Evolutionary conservation across 1,140 invertebrate species (phyloP), one percentile per base, ranked within the genome.

Genomic region (Melanaphis sacchari): DNA sequence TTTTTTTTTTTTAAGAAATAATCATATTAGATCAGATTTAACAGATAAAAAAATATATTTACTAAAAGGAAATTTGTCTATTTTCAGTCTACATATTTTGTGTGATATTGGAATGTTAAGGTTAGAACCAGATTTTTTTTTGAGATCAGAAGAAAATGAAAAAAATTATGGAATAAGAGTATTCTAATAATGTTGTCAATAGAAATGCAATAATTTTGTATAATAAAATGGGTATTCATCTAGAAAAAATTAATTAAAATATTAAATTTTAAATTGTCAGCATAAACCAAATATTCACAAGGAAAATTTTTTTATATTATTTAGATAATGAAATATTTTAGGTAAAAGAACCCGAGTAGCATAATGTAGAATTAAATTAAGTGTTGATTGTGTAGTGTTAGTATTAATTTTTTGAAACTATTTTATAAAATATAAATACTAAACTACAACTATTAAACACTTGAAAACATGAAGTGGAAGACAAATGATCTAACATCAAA

Each of bases 401-500:
- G 15, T 66, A 41, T 59, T 90, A n/a, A 66, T 43, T 26, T 41
- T 66, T 66, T 22, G 89, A 59, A 90, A 90, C 54, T 66, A 54
- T 90, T 90, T 59, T 43, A 90, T 90, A 90, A 90, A 66, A 41
- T 41, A 90, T 38, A 90, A 1, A 90, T 66, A 90, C 11, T 90
- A 43, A 59, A 41, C 89, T 66, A 90, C 36, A 54, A 89, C 11
- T 22, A 90, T 90, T 76, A 66, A 90, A 90, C 54, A 90, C 43
- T 66, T 90, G 38, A 90, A 90, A 90, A 90, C 38, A 90, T 66
- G 54, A 59, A 90, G 52, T 90, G 89, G 89, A 90, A 90, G 89
- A 90, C 89, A 90, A 90, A 90, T 90, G 24, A 90, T 90, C 52
- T 66, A 40, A 41, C 59, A 59, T 90, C 24, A 66, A 41, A 24